Evolutionary conservation across 1,140 invertebrate species (phyloP).

Genomic region (Hyles euphorbiae): DNA sequence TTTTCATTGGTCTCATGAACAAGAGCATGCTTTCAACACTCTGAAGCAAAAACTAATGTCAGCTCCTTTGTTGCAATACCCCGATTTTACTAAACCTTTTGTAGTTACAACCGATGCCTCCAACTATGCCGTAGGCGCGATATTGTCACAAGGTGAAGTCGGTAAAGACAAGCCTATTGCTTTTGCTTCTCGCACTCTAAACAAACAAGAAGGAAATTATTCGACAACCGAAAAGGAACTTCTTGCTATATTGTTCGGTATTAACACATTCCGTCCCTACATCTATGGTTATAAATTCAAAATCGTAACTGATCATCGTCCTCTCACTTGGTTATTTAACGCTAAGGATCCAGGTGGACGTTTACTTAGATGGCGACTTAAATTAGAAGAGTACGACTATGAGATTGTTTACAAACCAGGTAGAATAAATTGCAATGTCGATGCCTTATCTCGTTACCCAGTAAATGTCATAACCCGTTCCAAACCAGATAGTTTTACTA

Average conservation of each 20-base stretch:
- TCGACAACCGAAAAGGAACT: too few relatives aligned
- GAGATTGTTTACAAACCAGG: conserved; percentile 65
- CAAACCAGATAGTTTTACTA: conserved; percentile 23
- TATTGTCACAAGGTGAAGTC: too few relatives aligned
- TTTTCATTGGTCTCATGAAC: conserved; percentile 23
- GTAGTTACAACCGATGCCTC: too few relatives aligned
- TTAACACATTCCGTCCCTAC: too few relatives aligned
- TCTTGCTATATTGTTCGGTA: too few relatives aligned
- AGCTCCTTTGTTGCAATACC: conserved; percentile 10
- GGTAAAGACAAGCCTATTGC: too few relatives aligned
- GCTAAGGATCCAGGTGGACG: conserved; percentile 63
- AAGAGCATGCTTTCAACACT: conserved; percentile 49
- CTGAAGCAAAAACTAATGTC: conserved; percentile 53
- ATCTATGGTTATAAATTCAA: too few relatives aligned
- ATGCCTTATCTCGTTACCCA: conserved; percentile 45
- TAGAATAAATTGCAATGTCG: conserved; percentile 50
- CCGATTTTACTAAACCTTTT: too few relatives aligned
- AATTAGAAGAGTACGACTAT: conserved; percentile 64
- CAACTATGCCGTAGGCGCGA: too few relatives aligned
- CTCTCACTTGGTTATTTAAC: conserved; percentile 68
- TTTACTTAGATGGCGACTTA: conserved; percentile 72
- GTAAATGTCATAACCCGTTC: conserved; percentile 17
- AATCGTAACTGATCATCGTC: conserved; percentile 71
- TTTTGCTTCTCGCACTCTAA: too few relatives aligned
- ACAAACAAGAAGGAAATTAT: too few relatives aligned